Evolutionary conservation across 64 coral and sea anemone species (phyloP).

Genomic region (Porites lutea): DNA sequence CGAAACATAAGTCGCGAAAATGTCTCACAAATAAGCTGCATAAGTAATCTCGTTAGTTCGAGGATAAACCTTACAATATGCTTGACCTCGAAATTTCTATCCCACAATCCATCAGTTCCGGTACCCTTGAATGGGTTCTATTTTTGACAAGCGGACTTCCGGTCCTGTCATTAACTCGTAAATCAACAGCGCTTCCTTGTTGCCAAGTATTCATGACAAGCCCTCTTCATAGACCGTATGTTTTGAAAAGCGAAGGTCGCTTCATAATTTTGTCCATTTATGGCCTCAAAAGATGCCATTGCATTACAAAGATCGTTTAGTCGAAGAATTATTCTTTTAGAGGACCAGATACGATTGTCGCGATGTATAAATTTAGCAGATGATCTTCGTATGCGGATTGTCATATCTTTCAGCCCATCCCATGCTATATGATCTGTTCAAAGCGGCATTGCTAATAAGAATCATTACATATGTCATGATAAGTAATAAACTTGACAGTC

Average conservation of each 20-base stretch:
- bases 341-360: not conserved
- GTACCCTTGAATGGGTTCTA: slow-evolving; percentile 8
- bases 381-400: slow-evolving; percentile 12
- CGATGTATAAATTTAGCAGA: not conserved
- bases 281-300: not conserved
- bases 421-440: slow-evolving; percentile 34
- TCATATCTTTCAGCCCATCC: slow-evolving; percentile 40
- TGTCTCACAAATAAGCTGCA: not conserved
- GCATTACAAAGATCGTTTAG: not conserved
- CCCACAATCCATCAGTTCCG: slow-evolving; percentile 36
- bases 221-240: slow-evolving; percentile 4
- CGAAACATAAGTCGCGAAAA: not conserved
- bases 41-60: not conserved
- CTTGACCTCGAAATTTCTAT: not conserved
- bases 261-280: not conserved
- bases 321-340: not conserved
- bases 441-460: slow-evolving; percentile 48
- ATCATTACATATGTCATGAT: slow-evolving; percentile 30
- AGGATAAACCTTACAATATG: not conserved
- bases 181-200: slow-evolving; percentile 40
- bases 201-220: slow-evolving; percentile 23
- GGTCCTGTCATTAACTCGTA: slow-evolving; percentile 26
- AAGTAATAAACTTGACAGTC: not conserved
- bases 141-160: slow-evolving; percentile 41
- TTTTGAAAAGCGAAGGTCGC: not conserved